Evolutionary conservation across 2,888 invertebrate species (phyloP), one percentile per base, ranked within the genome.

Genomic region (Xanthorhoe designata): DNA sequence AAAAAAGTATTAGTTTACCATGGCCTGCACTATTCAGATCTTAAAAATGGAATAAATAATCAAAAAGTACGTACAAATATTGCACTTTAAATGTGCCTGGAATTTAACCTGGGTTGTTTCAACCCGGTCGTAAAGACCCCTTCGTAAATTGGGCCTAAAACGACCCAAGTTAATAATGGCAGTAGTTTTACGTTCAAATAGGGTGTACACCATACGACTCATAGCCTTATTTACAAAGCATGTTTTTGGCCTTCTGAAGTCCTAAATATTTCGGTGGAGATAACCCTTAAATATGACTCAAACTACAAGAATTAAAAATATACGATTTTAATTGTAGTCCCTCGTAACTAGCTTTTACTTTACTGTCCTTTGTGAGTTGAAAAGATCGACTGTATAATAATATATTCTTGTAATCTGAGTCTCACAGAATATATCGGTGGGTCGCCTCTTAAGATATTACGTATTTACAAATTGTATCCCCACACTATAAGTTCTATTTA

Each of bases 161-260:
- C 17, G 47, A 51, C 63, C 52, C 47, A 47, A 47, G 47, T 50
- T 54, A 15, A 64, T 29, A 68, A 64, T 72, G 71, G 68, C 69
- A 69, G 68, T 66, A 60, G 51, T 49, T 54, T 69, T 66, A 68
- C 64, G 66, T 61, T 61, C 58, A 32, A 64, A 55, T 64, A 65
- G 53, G 67, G 64, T 55, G 58, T 69, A 73, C 73, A 51, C 64
- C 32, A 32, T 63, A 51, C 42, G 65, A 68, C 72, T 76, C 74
- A 74, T 79, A 84, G 87, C 86, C 85, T 72, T 88, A 91, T 91
- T 71, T 91, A 91, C 91, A 91, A 89, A 90, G 90, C 89, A 75
- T 79, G 64, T 89, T 86, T 91, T 92, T 92, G 91, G 91, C 90
- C 87, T 86, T 82, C 85, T 83, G 54, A 89, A 84, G 81, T 88